A percentile compares a stretch with the other conserved stretches of the same genome.
Evolutionary conservation across 2,113 vertebrate genomes (phyloP).

Genomic region (Cervus canadensis): DNA sequence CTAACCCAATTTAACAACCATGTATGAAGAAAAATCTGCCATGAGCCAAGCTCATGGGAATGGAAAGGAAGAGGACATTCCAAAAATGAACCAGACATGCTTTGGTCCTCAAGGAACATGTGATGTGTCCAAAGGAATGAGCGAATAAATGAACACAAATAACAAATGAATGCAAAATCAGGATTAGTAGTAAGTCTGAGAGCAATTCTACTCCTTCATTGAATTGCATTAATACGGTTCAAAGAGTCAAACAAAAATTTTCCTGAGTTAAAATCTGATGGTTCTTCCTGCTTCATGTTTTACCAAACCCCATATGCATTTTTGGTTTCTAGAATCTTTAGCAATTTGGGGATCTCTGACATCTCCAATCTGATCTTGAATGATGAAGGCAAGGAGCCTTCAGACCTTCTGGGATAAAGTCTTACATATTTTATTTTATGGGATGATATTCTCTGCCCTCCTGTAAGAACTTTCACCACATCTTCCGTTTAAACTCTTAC

Average conservation of each 20-base stretch:
- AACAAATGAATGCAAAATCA: background rate
- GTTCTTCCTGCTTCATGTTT: background rate
- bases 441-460: background rate
- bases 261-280: background rate
- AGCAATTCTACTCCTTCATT: background rate
- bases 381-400: background rate
- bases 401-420: background rate
- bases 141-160: background rate
- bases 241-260: background rate
- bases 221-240: background rate
- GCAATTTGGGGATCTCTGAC: background rate
- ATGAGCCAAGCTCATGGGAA: background rate
- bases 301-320: background rate
- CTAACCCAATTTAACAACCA: background rate
- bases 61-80: background rate
- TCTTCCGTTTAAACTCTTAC: background rate
- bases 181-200: background rate
- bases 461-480: background rate
- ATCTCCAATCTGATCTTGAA: background rate
- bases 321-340: constrained; percentile 5
- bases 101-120: background rate
- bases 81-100: background rate
- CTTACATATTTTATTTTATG: background rate
- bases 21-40: background rate
- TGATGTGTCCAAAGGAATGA: background rate